Evolutionary conservation across 2,888 invertebrate genomes (phyloP).

Genomic region (Caenorhabditis wallacei): DNA sequence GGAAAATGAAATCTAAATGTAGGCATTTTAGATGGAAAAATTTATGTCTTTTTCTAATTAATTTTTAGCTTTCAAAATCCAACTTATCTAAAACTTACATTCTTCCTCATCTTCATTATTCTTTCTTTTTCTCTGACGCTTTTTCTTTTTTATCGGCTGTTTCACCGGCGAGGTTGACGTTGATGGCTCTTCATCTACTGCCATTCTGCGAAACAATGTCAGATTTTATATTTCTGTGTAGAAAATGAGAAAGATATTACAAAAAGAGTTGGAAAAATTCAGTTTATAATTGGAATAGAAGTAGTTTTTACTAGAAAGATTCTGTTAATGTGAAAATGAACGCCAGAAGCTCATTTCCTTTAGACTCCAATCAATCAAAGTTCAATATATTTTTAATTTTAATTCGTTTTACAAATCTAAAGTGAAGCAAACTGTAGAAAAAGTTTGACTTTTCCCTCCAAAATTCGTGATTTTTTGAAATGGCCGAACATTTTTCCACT

Average conservation of each 20-base stretch:
- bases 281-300: no score
- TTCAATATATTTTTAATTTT: no score
- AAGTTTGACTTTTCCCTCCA: no score
- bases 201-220: conserved; percentile 39
- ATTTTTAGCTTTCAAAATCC: no score
- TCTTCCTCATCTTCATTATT: conserved; percentile 60
- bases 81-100: conserved; percentile 31
- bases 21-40: background rate
- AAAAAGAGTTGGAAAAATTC: background rate
- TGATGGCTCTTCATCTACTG: conserved; percentile 12
- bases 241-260: background rate
- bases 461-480: background rate
- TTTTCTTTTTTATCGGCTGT: conserved; percentile 43
- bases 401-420: no score
- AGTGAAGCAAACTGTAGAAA: no score
- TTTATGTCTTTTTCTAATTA: background rate
- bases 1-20: background rate
- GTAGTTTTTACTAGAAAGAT: no score
- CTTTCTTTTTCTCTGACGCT: conserved; percentile 36
- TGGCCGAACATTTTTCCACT: background rate
- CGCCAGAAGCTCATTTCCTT: no score
- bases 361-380: no score
- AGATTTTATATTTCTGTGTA: no score
- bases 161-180: conserved; percentile 20
- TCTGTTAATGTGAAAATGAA: no score